A percentile compares a stretch with the other conserved stretches of the same genome.
Evolutionary conservation across 2,888 invertebrate genomes (phyloP).

Genomic region (Brassicogethes aeneus): DNA sequence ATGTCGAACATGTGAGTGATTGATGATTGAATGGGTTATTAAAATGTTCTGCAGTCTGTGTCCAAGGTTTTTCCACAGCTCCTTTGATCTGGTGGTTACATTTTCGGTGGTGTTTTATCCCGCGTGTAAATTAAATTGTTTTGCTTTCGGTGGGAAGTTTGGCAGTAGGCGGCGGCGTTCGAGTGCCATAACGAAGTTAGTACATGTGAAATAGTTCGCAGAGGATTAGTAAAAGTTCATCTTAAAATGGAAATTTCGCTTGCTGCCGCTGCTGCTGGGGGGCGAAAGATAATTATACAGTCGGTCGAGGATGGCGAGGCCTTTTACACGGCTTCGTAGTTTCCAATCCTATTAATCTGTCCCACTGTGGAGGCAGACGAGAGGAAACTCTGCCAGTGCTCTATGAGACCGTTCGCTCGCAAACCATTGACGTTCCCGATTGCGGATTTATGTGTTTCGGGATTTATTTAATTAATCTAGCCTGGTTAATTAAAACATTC

Average conservation of each 20-base stretch:
- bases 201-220: slow-evolving; percentile 28
- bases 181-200: slow-evolving; percentile 13
- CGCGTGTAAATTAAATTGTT: too few relatives aligned
- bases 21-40: too few relatives aligned
- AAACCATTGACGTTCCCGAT: neutral
- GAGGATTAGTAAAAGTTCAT: slow-evolving; percentile 32
- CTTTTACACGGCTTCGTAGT: slow-evolving; percentile 40
- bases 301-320: slow-evolving; percentile 28
- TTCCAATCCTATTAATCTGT: slow-evolving; percentile 40
- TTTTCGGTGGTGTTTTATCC: too few relatives aligned
- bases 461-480: too few relatives aligned
- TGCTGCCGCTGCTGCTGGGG: slow-evolving; percentile 21
- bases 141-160: neutral
- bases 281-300: slow-evolving; percentile 38
- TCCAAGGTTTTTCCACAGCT: too few relatives aligned
- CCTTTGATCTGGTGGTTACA: too few relatives aligned
- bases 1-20: too few relatives aligned
- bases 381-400: too few relatives aligned
- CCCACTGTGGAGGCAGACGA: slow-evolving; percentile 19
- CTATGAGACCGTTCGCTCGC: neutral
- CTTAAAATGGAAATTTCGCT: slow-evolving; percentile 39
- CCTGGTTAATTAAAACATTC: too few relatives aligned
- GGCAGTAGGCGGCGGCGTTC: too few relatives aligned
- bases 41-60: too few relatives aligned
- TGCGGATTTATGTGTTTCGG: too few relatives aligned